Evolutionary conservation across 2,113 vertebrate genomes (phyloP).

Genomic region (Ptyas mucosa): DNA sequence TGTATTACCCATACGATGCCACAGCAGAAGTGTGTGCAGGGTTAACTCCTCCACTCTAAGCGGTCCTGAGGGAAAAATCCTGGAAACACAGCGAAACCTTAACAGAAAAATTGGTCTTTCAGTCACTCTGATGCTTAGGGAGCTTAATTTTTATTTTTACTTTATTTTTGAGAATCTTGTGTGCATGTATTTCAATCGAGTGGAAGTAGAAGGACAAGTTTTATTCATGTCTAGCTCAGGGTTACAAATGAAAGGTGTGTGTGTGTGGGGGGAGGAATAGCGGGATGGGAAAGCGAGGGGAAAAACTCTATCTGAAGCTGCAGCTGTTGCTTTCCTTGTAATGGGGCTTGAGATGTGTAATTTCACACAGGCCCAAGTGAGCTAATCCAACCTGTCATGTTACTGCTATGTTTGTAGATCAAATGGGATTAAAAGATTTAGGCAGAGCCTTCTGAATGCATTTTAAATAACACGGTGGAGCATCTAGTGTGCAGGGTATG

Average conservation of each 20-base stretch:
- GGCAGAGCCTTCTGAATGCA: slow-evolving; percentile 53
- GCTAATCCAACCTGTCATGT: slow-evolving; percentile 63
- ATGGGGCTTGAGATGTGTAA: slow-evolving; percentile 51
- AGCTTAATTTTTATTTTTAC: slow-evolving; percentile 26
- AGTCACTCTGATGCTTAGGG: slow-evolving; percentile 56
- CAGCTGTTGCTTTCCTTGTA: slow-evolving; percentile 47
- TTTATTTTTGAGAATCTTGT: neutral
- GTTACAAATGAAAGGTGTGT: slow-evolving; percentile 5
- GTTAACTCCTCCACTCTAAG: slow-evolving; percentile 19
- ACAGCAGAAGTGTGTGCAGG: neutral
- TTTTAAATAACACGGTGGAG: slow-evolving; percentile 59
- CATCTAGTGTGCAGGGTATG: slow-evolving; percentile 38
- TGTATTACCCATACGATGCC: neutral
- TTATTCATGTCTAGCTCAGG: slow-evolving; percentile 50
- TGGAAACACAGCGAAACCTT: slow-evolving; percentile 52
- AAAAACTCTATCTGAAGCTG: slow-evolving; percentile 39
- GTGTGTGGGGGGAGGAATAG: neutral
- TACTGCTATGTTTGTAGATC: slow-evolving; percentile 59
- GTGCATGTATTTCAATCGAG: slow-evolving; percentile 58
- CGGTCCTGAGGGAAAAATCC: slow-evolving; percentile 43
- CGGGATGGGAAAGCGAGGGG: neutral
- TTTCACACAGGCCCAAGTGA: slow-evolving; percentile 60
- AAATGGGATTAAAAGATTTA: slow-evolving; percentile 60
- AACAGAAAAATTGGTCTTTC: slow-evolving; percentile 61
- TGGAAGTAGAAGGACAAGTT: slow-evolving; percentile 28